Evolutionary conservation across 1,140 invertebrate genomes (phyloP), one percentile per base, ranked within the genome.

Genomic region (Bombus sylvicola): DNA sequence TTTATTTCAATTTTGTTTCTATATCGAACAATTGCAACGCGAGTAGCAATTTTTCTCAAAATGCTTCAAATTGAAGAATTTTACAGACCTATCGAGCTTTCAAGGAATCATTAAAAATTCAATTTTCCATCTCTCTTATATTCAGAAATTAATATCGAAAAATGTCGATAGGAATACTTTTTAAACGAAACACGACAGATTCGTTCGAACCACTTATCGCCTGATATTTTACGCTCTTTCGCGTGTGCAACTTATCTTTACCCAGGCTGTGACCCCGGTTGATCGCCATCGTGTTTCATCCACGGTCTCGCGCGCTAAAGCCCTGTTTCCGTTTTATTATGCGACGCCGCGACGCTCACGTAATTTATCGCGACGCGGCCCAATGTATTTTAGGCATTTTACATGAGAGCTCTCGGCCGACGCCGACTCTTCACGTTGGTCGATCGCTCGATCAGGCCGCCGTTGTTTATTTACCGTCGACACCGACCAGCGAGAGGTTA

Each of bases 401-500:
- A 81, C 84, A 81, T 53, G 66, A 87, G 62, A 75, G 74, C 66
- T 78, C 66, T 72, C 34, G 53, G 28, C 34, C 64, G 41, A 43
- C 64, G 41, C n/a, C n/a, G 57, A 53, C 87, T 86, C 87, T 86
- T 64, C 39, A 79, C 84, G 83, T 73, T 76, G 83, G 64, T 62
- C 77, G 79, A 86, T 86, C 83, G 88, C 87, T 78, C 87, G 84
- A 83, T 89, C 81, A 15, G 34, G 15, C 57, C 37, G 80, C 47
- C 66, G 47, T 62, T 88, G 90, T 91, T 88, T 91, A 90, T 91
- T 91, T 90, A 91, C 66, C 82, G 47, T 82, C 71, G 64, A 90
- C 78, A 71, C 62, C 81, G 57, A 69, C 81, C 64, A 77, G 84
- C 87, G 84, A 88, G 81, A 88, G 89, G 89, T 91, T 91, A 91